Percentiles rank a stretch among this genome's conserved stretches.
Evolutionary conservation across 2,888 invertebrate genomes (phyloP).

Genomic region (Proisotoma minuta): DNA sequence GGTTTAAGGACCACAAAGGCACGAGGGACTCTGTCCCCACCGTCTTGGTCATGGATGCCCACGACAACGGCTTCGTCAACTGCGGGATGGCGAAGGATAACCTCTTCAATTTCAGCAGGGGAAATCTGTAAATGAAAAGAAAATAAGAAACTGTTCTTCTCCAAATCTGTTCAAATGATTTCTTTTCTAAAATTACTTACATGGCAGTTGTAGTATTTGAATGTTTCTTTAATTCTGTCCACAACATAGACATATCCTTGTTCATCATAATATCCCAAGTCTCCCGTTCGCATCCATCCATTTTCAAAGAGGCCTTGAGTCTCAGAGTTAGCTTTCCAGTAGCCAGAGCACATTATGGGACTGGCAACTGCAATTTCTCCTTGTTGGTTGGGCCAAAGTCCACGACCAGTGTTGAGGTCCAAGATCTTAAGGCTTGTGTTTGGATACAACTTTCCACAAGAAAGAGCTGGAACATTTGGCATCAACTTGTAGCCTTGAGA

Average conservation of each 20-base stretch:
- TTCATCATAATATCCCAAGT: conserved; percentile 43
- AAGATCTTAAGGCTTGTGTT: conserved; percentile 34
- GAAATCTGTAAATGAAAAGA: conserved; percentile 33
- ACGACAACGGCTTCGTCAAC: conserved; percentile 34
- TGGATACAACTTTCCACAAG: conserved; percentile 40
- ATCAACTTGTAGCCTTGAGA: conserved; percentile 28
- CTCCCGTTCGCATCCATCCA: conserved; percentile 43
- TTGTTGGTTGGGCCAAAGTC: conserved; percentile 33
- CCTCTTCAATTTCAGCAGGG: conserved; percentile 44
- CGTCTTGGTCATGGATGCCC: conserved; percentile 34
- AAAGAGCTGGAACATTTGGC: conserved; percentile 31
- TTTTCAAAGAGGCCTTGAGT: conserved; percentile 27
- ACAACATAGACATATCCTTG: conserved; percentile 42
- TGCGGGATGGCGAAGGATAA: conserved; percentile 26
- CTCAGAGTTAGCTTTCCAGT: conserved; percentile 38
- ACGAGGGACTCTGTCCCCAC: conserved; percentile 38
- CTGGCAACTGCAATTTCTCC: conserved; percentile 39
- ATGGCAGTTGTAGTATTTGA: conserved; percentile 45
- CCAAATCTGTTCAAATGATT: conserved; percentile 8
- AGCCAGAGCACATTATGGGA: conserved; percentile 42
- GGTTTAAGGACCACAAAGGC: conserved; percentile 34
- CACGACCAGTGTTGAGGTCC: conserved; percentile 36
- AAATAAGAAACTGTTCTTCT: background rate
- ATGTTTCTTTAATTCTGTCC: conserved; percentile 44
- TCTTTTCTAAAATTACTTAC: conserved; percentile 32